Percentiles rank a stretch among this genome's conserved stretches.
These are phyloP conservation scores for Lacanobia wlatinum DNA, from an alignment of 2,888 invertebrate genomes.

Conservation along the genomic window DNA sequence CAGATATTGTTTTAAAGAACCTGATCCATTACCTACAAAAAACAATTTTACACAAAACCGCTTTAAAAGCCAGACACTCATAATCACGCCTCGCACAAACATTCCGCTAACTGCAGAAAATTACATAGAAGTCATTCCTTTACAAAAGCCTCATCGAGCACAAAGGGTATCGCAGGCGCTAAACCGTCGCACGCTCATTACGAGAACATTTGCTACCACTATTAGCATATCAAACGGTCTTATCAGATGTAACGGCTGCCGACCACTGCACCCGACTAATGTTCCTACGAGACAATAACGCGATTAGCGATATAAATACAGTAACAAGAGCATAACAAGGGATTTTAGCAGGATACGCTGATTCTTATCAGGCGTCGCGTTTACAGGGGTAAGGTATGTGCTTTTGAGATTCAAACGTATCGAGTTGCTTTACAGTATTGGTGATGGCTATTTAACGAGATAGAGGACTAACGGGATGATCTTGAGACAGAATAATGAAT, in stretches of 20 bases:
- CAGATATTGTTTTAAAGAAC: not conserved
- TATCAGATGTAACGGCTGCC: constrained; percentile 86
- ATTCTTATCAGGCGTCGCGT: constrained; percentile 69
- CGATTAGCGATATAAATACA: constrained; percentile 84
- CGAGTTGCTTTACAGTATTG: constrained; percentile 7
- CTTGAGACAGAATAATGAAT: no score
- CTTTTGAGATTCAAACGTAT: constrained; percentile 44
- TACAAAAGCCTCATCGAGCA: constrained; percentile 51
- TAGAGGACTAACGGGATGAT: not conserved
- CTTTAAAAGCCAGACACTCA: not conserved
- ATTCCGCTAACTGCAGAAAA: constrained; percentile 55
- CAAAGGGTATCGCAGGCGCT: constrained; percentile 75
- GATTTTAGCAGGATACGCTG: constrained; percentile 65
- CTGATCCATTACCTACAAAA: not conserved
- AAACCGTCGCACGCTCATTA: constrained; percentile 85
- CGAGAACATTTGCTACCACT: constrained; percentile 84
- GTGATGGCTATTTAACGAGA: not conserved
- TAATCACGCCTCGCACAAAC: constrained; percentile 27
- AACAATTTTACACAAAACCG: not conserved
- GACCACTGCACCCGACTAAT: constrained; percentile 70
- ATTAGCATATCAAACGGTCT: constrained; percentile 88
- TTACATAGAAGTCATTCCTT: constrained; percentile 56
- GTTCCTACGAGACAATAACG: constrained; percentile 82
- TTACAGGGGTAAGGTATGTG: constrained; percentile 60
- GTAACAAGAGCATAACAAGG: constrained; percentile 77